Evolutionary conservation across 2,113 vertebrate species (phyloP).

Genomic region (Pitta sordida): DNA sequence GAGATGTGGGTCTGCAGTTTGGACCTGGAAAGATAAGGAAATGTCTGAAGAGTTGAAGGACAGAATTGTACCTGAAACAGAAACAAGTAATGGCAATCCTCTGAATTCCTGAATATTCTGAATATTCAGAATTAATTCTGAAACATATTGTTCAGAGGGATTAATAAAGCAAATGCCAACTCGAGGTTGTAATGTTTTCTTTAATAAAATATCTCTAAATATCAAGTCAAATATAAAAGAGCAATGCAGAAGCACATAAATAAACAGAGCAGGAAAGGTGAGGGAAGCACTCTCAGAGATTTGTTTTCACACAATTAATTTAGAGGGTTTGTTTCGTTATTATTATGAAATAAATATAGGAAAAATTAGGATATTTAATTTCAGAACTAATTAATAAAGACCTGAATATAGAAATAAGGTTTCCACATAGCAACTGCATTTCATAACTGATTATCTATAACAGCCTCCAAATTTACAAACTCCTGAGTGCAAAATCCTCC

Average conservation of each 20-base stretch:
- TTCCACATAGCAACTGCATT: neutral
- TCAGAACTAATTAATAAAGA: neutral
- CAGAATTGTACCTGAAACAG: neutral
- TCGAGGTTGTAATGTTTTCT: neutral
- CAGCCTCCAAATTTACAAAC: neutral
- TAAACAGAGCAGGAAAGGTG: neutral
- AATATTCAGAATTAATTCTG: too few species aligned
- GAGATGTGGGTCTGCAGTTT: conserved; percentile 73
- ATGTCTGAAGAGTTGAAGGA: neutral
- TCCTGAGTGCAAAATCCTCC: neutral
- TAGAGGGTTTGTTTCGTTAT: neutral
- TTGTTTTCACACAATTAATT: neutral
- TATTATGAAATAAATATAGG: neutral
- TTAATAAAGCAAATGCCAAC: neutral
- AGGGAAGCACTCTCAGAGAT: neutral
- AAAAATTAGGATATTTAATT: neutral
- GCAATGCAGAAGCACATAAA: neutral
- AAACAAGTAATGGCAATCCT: too few species aligned
- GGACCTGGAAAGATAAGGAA: conserved; percentile 71
- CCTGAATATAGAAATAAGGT: neutral
- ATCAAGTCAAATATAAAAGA: neutral
- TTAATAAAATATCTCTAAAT: neutral
- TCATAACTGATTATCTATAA: neutral
- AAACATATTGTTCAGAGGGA: neutral
- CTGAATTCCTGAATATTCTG: too few species aligned